Evolutionary conservation across 2,113 vertebrate species (phyloP), one percentile per base, ranked within the genome.

Genomic region (Chaetura pelagica): DNA sequence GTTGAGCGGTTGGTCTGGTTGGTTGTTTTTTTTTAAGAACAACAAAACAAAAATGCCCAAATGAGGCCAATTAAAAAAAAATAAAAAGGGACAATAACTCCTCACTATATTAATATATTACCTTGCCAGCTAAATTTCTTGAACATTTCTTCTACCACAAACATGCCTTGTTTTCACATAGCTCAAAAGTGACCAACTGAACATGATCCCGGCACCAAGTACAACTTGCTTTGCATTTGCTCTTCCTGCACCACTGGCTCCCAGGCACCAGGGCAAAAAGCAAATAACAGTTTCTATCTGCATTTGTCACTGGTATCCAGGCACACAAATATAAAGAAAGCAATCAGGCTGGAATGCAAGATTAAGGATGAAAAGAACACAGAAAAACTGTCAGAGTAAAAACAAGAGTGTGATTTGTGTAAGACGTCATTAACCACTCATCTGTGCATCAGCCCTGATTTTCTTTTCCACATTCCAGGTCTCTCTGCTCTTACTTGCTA

Each of bases 311-410:
- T 32, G 64, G 85, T 88, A 90, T 91, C 87, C 52, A 90, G 76
- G 92, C 42, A 62, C 86, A 89, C 4, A 68, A 92, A 81, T 87
- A 90, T 38, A 90, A 90, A 94, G 81, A 30, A 87, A 91, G 91
- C 87, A 71, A 78, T 81, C 58, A 75, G 84, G 35, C 79, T 67
- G 67, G 90, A 94, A 94, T 77, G 88, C 49, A 59, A 90, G 38
- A 77, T 54, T 38, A 72, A 82, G 44, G 27, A 61, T 30, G 38
- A 34, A 66, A 69, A 79, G 67, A 87, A 72, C 19, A 78, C 57
- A 80, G 76, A 81, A 72, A 90, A 95, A 78, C 21, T 4, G 4
- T 10, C 63, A 67, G 32, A 87, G 22, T 40, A 5, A 89, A 74
- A 92, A 55, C 59, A 71, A 55, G 67, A 75, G 38, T 15, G 21